phyloP scores from a whole-genome alignment of 2,797 vertebrate genomes.

The Ataeniobius toweri region DNA sequence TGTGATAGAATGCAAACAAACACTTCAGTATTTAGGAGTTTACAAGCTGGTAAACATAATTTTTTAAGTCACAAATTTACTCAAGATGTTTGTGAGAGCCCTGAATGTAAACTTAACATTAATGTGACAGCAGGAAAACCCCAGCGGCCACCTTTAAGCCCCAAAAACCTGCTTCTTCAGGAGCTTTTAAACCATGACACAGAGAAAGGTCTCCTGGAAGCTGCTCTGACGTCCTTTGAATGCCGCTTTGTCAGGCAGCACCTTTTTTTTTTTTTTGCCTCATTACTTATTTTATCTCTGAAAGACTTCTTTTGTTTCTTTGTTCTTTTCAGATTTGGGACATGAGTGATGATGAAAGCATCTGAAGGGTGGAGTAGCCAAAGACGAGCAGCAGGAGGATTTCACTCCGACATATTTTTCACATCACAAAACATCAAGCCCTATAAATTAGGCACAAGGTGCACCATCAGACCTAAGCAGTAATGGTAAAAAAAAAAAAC shows the following conservation, averaged over 20 bases:
- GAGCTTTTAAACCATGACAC: background rate
- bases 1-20: background rate
- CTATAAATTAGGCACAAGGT: background rate
- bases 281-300: background rate
- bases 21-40: no score
- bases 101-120: background rate
- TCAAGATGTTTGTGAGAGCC: background rate
- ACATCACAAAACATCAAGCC: background rate
- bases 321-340: conserved; percentile 91
- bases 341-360: conserved; percentile 96
- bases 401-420: background rate
- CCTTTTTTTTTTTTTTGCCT: no score
- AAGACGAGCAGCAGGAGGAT: background rate
- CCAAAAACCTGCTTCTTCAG: background rate
- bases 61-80: background rate
- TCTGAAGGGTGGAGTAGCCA: conserved; percentile 74
- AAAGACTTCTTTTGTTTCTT: conserved; percentile 5
- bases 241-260: background rate
- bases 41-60: no score
- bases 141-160: background rate
- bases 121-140: background rate
- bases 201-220: background rate
- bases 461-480: background rate
- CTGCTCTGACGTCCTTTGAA: background rate
- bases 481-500: background rate